Evolutionary conservation across 2,113 vertebrate species (phyloP), one percentile per base, ranked within the genome.

Genomic region (Ailuropoda melanoleuca): DNA sequence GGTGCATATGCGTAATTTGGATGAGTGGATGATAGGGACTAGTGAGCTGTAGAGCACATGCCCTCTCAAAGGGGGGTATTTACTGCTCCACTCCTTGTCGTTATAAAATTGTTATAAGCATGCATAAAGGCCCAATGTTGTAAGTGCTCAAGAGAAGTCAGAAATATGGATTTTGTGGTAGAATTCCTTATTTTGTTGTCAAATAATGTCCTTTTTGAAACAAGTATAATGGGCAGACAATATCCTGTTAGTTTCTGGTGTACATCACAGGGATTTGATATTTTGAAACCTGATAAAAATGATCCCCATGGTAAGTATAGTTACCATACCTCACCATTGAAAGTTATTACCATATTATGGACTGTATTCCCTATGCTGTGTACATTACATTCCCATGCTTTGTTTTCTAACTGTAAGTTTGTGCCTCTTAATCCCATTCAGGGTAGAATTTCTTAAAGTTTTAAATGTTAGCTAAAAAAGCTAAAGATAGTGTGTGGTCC

Each of bases 131-230:
- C 8, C 14, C 1, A 34, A 8, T 53, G 21, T 48, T 68, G 10
- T 56, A 43, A 85, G 66, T 82, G 88, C 93, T 93, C 12, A 77
- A 91, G 12, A 64, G 56, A 89, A 94, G n/a, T 62, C 50, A 96
- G 31, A 95, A 77, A 86, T 85, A 53, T 23, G 50, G 15, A 95
- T 90, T 82, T 90, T 78, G 48, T 19, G 5, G 13, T 39, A 72
- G 68, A 90, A 64, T 60, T 31, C 86, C 78, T 86, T 64, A 68
- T 34, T 78, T 78, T 53, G 75, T 78, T 78, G 48, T 53, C 19
- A 9, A 53, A 21, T 78, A 53, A 53, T 18, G 6, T 53, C 46
- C 17, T 50, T 53, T 53, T 53, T 48, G 9, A 53, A 53, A 10
- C 29, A 77, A 50, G 46, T 34, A 78, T 21, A 53, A 78, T n/a